Base-by-base conservation (phyloP, 2,113 vertebrate genomes). In the Ammospiza caudacuta region DNA sequence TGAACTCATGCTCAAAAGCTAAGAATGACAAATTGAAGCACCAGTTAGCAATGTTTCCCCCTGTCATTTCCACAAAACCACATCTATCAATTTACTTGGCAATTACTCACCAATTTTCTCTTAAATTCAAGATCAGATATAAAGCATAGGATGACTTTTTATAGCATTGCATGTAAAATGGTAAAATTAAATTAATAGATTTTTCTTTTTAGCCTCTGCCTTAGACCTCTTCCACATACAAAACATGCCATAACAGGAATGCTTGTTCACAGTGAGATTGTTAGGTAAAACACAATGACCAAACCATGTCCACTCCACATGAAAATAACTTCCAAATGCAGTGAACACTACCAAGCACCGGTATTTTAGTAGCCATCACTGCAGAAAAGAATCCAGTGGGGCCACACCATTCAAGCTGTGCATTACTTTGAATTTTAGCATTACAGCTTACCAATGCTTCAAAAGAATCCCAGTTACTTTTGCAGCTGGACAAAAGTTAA, bases 291-390 rank as follows among this genome's bases (percentile, higher is more conserved):
- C 3, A 35, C 9, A n/a, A 21, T 35, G 78, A 68, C 12, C 15
- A 68, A 75, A 24, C 6, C 0, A 0, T 51, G 8, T 47, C 24
- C 15, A 57, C 8, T 47, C 4, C 47, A 12, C 17, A 21, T 29
- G n/a, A 87, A 76, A 89, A 72, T 33, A 87, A 35, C 15, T 81
- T 24, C 25, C 12, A 57, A 81, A 69, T 52, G 16, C 29, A 69
- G 27, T 46, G n/a, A 7, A 29, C 20, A 37, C 9, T 61, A 57
- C 16, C 11, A 81, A 84, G 21, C 5, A 52, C 64, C 22, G 17
- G 15, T 39, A 58, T 74, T 78, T 90, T 37, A 77, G 20, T 35
- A 82, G 16, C 9, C 66, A 35, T 57, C 7, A 57, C 9, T 6
- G 15, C 5, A 44, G 24, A 44, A 81, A 23, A 54, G 41, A 41